Evolutionary conservation across 2,797 vertebrate genomes (phyloP).

Genomic region (Okamejei kenojei): DNA sequence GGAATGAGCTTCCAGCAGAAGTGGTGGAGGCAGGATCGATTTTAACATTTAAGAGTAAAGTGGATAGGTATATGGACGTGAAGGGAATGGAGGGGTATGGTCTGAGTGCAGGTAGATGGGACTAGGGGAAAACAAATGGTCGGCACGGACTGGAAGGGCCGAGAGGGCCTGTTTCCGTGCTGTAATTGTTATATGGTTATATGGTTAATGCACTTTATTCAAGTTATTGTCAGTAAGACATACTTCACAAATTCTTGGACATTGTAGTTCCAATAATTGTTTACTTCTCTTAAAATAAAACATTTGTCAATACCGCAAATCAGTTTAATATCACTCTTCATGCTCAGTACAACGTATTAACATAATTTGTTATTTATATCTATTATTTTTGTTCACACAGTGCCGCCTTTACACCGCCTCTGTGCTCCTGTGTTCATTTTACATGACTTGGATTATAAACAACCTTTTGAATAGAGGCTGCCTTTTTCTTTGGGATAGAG

Average conservation of each 20-base stretch:
- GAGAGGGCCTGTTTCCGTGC: too few relatives aligned
- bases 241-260: not conserved
- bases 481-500: constrained; percentile 64
- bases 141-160: too few relatives aligned
- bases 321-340: too few relatives aligned
- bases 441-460: constrained; percentile 58
- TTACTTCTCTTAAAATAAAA: not conserved
- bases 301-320: not conserved
- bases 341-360: not conserved
- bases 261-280: not conserved
- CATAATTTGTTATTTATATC: not conserved
- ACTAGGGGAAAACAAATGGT: too few relatives aligned
- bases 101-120: too few relatives aligned
- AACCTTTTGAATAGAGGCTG: constrained; percentile 59
- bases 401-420: constrained; percentile 41
- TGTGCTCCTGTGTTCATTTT: constrained; percentile 56
- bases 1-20: too few relatives aligned
- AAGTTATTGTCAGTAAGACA: not conserved
- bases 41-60: too few relatives aligned
- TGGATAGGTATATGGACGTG: too few relatives aligned
- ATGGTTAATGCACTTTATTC: not conserved
- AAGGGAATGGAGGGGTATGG: too few relatives aligned
- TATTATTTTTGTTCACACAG: constrained; percentile 41
- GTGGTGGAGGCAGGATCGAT: too few relatives aligned
- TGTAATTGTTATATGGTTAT: too few relatives aligned